Conservation (phyloP, 2,888 invertebrate species). For the Drosophila histrio region DNA sequence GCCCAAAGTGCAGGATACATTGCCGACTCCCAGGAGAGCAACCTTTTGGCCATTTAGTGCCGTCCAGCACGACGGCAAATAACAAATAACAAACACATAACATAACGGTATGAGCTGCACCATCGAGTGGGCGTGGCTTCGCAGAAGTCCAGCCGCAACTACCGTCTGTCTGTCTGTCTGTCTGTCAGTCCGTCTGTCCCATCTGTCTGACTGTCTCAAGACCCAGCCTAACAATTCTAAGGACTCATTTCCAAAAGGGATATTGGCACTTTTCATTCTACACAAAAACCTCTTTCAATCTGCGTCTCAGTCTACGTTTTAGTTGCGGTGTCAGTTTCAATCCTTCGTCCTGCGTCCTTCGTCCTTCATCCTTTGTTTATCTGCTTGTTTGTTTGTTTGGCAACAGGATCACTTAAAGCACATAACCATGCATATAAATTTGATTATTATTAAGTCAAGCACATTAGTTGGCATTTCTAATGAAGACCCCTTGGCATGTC, state of each 20-base stretch:
- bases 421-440: constrained; percentile 83
- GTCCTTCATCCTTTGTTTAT: constrained; percentile 24
- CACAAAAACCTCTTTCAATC: constrained; percentile 13
- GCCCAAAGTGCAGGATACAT: constrained; percentile 50
- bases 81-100: constrained; percentile 30
- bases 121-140: constrained; percentile 26
- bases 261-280: constrained; percentile 69
- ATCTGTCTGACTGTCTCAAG: constrained; percentile 35
- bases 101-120: constrained; percentile 46
- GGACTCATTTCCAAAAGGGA: constrained; percentile 48
- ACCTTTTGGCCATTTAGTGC: constrained; percentile 83
- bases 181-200: background rate
- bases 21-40: constrained; percentile 67
- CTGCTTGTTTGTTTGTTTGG: constrained; percentile 37
- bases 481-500: constrained; percentile 43
- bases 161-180: constrained; percentile 1
- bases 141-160: constrained; percentile 42
- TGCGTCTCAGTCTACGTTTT: constrained; percentile 7
- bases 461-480: constrained; percentile 79
- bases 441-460: constrained; percentile 82
- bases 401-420: constrained; percentile 73
- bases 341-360: background rate
- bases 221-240: constrained; percentile 33
- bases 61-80: constrained; percentile 56
- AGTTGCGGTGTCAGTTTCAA: constrained; percentile 2